These are phyloP conservation scores for Microtus richardsoni DNA, from an alignment of 2,113 vertebrate species.

Conservation along the genomic window DNA sequence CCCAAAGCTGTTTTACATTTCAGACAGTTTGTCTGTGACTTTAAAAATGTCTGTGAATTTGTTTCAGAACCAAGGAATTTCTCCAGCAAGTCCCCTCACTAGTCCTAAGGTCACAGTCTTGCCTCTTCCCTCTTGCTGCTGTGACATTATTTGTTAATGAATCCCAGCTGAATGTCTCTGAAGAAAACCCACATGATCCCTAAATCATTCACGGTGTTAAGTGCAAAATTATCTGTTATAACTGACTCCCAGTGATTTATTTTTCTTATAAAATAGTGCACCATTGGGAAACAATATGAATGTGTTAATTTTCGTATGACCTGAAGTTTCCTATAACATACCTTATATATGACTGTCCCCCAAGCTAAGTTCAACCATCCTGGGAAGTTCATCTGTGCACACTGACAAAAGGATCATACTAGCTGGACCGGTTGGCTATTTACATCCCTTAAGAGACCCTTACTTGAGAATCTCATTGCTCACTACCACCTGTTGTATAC, in stretches of 20 bases:
- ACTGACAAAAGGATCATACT: background rate
- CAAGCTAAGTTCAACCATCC: background rate
- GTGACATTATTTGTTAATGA: background rate
- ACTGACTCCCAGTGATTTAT: conserved; percentile 51
- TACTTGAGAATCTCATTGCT: background rate
- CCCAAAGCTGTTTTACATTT: conserved; percentile 59
- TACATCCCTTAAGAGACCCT: background rate
- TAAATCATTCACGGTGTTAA: conserved; percentile 6
- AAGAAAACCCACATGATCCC: background rate
- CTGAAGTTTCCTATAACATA: conserved; percentile 43
- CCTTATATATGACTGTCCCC: background rate
- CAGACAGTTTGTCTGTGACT: conserved; percentile 37
- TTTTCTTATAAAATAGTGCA: background rate
- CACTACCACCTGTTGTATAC: background rate
- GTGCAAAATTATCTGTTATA: conserved; percentile 6
- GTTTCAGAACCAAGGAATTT: conserved; percentile 25
- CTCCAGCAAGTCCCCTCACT: background rate
- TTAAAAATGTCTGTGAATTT: conserved; percentile 35
- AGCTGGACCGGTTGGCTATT: no score
- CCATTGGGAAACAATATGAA: background rate
- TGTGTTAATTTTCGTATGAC: background rate
- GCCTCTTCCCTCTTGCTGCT: background rate
- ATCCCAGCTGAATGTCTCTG: background rate
- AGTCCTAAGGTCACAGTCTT: background rate
- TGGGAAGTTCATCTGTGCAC: background rate